A percentile compares a stretch with the other conserved stretches of the same genome.
Evolutionary conservation across 2,113 vertebrate genomes (phyloP).

Genomic region (Rhabdomys dilectus): DNA sequence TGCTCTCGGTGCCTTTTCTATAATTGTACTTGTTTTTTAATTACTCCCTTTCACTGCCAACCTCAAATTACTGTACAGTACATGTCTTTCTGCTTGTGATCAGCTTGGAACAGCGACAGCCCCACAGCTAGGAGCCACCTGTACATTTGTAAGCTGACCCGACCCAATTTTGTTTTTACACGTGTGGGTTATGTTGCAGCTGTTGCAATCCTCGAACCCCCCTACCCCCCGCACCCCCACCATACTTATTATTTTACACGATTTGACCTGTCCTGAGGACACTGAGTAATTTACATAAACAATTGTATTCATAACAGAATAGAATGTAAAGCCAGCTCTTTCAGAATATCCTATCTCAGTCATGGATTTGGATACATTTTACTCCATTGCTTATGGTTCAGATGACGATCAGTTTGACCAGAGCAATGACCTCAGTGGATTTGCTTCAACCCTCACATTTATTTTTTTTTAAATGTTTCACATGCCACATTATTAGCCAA

Average conservation of each 20-base stretch:
- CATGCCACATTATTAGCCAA: constrained; percentile 79
- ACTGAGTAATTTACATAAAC: constrained; percentile 78
- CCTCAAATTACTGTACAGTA: constrained; percentile 88
- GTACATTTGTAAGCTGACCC: constrained; percentile 88
- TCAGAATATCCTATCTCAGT: constrained; percentile 83
- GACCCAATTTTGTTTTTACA: constrained; percentile 78
- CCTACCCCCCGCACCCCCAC: not conserved
- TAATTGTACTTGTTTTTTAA: constrained; percentile 91
- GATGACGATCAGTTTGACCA: constrained; percentile 83
- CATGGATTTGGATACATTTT: constrained; percentile 76
- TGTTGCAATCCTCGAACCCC: constrained; percentile 73
- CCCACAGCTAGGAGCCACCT: constrained; percentile 83
- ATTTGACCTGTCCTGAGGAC: constrained; percentile 77
- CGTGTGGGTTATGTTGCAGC: constrained; percentile 81
- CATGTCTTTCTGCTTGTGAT: constrained; percentile 86
- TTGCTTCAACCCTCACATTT: constrained; percentile 84
- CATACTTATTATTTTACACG: constrained; percentile 64
- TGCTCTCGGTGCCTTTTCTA: constrained; percentile 93
- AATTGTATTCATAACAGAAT: constrained; percentile 73
- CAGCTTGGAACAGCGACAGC: constrained; percentile 81
- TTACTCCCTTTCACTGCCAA: constrained; percentile 92
- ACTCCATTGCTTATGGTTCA: constrained; percentile 82
- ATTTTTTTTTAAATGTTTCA: constrained; percentile 68
- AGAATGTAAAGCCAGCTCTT: constrained; percentile 82
- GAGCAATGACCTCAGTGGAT: constrained; percentile 90